Percentiles rank a stretch among this genome's conserved stretches.
These are phyloP conservation scores for Holacanthella duospinosa DNA, from an alignment of 2,888 invertebrate species.

Conservation along the genomic window DNA sequence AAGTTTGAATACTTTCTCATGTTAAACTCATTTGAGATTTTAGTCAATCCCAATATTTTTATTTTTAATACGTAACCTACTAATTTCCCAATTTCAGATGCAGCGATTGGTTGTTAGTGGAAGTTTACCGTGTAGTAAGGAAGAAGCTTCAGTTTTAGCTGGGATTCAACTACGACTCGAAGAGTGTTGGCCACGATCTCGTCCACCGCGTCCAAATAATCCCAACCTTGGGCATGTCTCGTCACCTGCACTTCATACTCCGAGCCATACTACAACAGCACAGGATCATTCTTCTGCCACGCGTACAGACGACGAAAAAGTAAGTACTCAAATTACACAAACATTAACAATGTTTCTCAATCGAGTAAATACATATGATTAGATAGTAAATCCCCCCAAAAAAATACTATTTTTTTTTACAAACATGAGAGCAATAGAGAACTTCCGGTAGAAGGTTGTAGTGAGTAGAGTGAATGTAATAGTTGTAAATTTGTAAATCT, in stretches of 20 bases:
- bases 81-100: constrained; percentile 43
- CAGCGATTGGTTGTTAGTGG: constrained; percentile 51
- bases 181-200: constrained; percentile 45
- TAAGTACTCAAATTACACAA: constrained; percentile 2
- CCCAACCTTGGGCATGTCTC: not conserved
- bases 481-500: not conserved
- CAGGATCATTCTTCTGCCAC: constrained; percentile 13
- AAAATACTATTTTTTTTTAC: too few species aligned
- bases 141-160: constrained; percentile 53
- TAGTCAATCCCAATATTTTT: too few species aligned
- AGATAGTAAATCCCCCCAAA: not conserved
- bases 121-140: constrained; percentile 51
- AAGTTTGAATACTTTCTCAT: too few species aligned
- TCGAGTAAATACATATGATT: too few species aligned
- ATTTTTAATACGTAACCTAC: too few species aligned
- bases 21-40: too few species aligned
- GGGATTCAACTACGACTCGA: constrained; percentile 54
- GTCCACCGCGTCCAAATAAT: constrained; percentile 25
- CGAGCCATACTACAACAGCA: constrained; percentile 1
- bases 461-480: not conserved
- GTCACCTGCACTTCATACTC: constrained; percentile 12
- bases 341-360: too few species aligned
- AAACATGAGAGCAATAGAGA: too few species aligned
- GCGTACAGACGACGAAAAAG: constrained; percentile 23
- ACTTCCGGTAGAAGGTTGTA: not conserved